phyloP scores from a whole-genome alignment of 2,797 vertebrate species.

The Dryobates pubescens region DNA sequence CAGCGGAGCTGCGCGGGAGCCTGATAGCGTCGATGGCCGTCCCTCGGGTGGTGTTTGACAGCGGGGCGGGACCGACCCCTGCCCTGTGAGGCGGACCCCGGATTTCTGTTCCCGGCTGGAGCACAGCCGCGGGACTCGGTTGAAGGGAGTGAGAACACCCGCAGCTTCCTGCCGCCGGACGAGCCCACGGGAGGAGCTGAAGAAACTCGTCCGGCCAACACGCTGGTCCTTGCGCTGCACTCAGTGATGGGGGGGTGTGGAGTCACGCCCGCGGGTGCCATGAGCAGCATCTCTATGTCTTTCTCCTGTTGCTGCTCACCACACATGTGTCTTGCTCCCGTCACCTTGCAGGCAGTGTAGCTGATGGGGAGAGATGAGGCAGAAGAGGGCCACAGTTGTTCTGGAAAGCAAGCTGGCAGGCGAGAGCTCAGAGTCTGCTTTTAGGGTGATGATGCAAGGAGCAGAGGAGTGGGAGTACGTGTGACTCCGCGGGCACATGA shows the following conservation, averaged over 20 bases:
- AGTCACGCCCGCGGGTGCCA: rapidly evolving
- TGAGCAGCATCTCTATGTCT: rapidly evolving
- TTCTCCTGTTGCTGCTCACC: too few species aligned
- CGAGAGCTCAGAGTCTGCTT: background rate
- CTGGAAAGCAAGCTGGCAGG: background rate
- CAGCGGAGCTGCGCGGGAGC: too few species aligned
- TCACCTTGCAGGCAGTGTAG: rapidly evolving
- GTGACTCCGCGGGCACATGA: background rate
- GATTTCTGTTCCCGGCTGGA: background rate
- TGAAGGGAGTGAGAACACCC: background rate
- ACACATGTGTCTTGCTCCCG: rapidly evolving
- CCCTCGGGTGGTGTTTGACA: background rate
- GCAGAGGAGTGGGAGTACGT: rapidly evolving
- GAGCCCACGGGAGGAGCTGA: rapidly evolving
- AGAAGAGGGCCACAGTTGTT: rapidly evolving
- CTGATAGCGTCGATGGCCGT: too few species aligned
- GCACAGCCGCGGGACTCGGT: background rate
- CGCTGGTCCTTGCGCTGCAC: background rate
- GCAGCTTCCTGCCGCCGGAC: rapidly evolving
- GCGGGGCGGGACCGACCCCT: background rate
- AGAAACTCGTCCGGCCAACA: background rate
- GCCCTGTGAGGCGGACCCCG: background rate
- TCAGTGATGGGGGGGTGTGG: rapidly evolving
- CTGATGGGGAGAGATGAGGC: background rate
- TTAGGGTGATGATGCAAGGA: background rate